These are phyloP conservation scores for Brachionus angularis DNA, from an alignment of 1,140 invertebrate genomes.

Conservation along the genomic window DNA sequence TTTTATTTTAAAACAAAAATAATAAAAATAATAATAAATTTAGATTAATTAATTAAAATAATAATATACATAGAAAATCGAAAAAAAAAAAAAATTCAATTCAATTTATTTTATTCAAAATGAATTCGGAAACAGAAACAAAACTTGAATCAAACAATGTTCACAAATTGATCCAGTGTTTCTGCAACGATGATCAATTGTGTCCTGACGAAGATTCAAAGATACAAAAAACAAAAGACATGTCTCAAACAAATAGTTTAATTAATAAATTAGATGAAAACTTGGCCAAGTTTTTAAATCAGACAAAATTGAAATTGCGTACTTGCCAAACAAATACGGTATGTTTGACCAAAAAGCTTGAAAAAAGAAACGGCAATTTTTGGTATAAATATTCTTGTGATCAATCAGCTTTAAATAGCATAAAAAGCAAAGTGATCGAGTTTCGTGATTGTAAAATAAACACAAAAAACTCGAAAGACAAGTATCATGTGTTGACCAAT, in stretches of 20 bases:
- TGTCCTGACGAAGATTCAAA: background rate
- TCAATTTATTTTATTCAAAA: too few species aligned
- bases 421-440: conserved; percentile 6
- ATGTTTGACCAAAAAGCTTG: conserved; percentile 11
- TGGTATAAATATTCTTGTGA: conserved; percentile 26
- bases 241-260: background rate
- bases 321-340: conserved; percentile 27
- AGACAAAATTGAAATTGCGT: background rate
- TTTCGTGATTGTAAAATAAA: conserved; percentile 30
- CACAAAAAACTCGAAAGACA: background rate
- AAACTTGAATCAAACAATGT: background rate
- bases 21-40: too few species aligned
- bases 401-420: background rate
- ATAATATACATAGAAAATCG: too few species aligned
- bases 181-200: conserved; percentile 25
- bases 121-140: background rate
- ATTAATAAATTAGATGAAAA: background rate
- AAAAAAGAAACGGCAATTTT: background rate
- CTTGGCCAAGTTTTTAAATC: background rate
- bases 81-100: too few species aligned
- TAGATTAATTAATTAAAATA: too few species aligned
- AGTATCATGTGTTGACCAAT: background rate
- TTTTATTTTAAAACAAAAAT: too few species aligned
- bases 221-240: background rate
- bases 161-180: conserved; percentile 5